Percentiles rank a stretch among this genome's conserved stretches.
phyloP scores from a whole-genome alignment of 2,113 vertebrate genomes.

The Lethenteron reissneri region DNA sequence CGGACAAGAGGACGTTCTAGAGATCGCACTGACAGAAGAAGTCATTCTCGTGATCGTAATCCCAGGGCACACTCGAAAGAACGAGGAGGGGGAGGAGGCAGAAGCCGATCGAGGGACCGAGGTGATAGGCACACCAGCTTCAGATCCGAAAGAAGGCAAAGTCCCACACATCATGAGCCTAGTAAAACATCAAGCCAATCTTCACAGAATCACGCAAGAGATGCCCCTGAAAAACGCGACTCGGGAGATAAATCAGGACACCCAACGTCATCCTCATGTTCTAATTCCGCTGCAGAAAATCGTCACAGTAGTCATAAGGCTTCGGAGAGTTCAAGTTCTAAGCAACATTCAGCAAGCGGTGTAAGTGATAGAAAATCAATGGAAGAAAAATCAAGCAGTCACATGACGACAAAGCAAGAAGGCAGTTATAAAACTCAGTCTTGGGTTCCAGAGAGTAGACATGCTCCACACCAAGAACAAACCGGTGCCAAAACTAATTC shows the following conservation, averaged over 20 bases:
- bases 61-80: neutral
- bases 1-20: neutral
- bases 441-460: no score
- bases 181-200: neutral
- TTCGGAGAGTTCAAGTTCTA: no score
- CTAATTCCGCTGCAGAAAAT: no score
- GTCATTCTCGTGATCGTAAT: constrained; percentile 3
- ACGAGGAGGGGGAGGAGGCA: neutral
- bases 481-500: no score
- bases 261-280: no score
- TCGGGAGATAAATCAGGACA: neutral
- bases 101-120: neutral
- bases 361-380: no score
- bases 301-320: no score
- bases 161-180: neutral
- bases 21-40: constrained; percentile 2
- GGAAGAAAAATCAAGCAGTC: no score
- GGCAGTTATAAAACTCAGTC: no score
- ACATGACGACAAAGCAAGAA: no score
- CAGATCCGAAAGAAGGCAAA: neutral
- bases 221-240: neutral
- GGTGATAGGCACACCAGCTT: neutral
- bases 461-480: no score
- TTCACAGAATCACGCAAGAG: neutral
- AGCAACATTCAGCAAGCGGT: no score